These are phyloP conservation scores for Onychomys arenicola DNA, from an alignment of 2,797 vertebrate genomes.

Conservation along the genomic window DNA sequence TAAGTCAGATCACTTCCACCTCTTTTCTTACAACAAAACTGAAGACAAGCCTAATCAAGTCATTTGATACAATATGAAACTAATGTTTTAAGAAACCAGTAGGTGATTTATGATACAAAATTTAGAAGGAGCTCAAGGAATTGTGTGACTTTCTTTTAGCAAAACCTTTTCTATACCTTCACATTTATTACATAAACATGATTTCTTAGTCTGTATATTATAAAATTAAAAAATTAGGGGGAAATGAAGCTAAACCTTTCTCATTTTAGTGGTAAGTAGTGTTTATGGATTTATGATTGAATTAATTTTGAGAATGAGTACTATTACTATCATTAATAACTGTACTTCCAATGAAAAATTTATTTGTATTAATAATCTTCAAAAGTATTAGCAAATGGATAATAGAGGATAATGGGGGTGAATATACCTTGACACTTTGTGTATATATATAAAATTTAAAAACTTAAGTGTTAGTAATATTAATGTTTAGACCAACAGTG, in stretches of 20 bases:
- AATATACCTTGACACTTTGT: neutral
- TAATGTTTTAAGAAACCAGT: slow-evolving; percentile 56
- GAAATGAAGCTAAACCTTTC: slow-evolving; percentile 1
- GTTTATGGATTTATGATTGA: neutral
- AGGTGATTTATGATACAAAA: slow-evolving; percentile 60
- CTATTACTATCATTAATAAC: slow-evolving; percentile 51
- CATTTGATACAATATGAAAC: slow-evolving; percentile 57
- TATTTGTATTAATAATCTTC: slow-evolving; percentile 35
- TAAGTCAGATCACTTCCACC: slow-evolving; percentile 56
- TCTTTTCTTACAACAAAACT: slow-evolving; percentile 61
- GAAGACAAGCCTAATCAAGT: slow-evolving; percentile 66
- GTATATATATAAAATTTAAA: neutral
- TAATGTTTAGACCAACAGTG: slow-evolving; percentile 50
- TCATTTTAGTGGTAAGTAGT: slow-evolving; percentile 21
- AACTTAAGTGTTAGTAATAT: neutral
- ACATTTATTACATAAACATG: slow-evolving; percentile 3
- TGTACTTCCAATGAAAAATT: neutral
- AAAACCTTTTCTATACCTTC: slow-evolving; percentile 42
- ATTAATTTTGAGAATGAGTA: slow-evolving; percentile 11
- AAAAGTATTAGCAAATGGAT: neutral
- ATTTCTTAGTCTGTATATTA: slow-evolving; percentile 34
- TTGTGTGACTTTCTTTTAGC: slow-evolving; percentile 49
- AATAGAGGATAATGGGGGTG: neutral
- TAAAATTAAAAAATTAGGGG: slow-evolving; percentile 36
- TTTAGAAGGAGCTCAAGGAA: slow-evolving; percentile 49